Conservation (phyloP, 2,888 invertebrate species). For the Aphodius sticticus region DNA sequence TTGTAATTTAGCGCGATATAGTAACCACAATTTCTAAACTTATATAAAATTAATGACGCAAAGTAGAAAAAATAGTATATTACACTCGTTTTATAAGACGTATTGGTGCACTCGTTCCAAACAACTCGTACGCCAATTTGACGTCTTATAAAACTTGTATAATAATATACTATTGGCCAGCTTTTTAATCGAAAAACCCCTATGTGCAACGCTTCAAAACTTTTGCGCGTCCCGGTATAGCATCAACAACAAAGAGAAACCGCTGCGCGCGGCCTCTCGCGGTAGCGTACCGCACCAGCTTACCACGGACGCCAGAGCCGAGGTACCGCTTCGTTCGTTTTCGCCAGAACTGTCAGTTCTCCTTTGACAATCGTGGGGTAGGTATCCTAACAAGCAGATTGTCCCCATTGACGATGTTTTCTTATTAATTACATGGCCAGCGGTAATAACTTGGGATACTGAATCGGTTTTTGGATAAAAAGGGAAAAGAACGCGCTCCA, state of each 20-base stretch:
- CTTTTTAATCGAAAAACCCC: too few species aligned
- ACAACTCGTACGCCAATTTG: too few species aligned
- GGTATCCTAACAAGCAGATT: slow-evolving; percentile 31
- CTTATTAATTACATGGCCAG: slow-evolving; percentile 29
- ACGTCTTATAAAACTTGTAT: too few species aligned
- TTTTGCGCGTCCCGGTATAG: background rate
- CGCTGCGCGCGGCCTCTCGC: background rate
- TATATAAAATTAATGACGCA: too few species aligned
- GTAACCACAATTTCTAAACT: too few species aligned
- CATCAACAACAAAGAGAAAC: background rate
- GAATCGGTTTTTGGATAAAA: background rate
- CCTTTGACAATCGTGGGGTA: slow-evolving; percentile 54
- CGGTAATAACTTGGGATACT: background rate
- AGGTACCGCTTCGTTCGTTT: slow-evolving; percentile 1
- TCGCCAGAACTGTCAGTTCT: slow-evolving; percentile 51
- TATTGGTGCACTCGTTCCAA: too few species aligned
- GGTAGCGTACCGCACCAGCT: background rate
- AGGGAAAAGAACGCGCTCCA: slow-evolving; percentile 15
- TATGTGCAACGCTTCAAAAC: too few species aligned
- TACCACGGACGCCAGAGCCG: background rate
- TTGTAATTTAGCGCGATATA: too few species aligned
- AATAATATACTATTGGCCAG: too few species aligned
- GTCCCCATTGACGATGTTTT: slow-evolving; percentile 52
- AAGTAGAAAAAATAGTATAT: too few species aligned
- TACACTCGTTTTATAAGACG: too few species aligned